Percentiles rank a stretch among this genome's conserved stretches.
Conservation (phyloP, 1,140 invertebrate species). For the Cydia amplana region DNA sequence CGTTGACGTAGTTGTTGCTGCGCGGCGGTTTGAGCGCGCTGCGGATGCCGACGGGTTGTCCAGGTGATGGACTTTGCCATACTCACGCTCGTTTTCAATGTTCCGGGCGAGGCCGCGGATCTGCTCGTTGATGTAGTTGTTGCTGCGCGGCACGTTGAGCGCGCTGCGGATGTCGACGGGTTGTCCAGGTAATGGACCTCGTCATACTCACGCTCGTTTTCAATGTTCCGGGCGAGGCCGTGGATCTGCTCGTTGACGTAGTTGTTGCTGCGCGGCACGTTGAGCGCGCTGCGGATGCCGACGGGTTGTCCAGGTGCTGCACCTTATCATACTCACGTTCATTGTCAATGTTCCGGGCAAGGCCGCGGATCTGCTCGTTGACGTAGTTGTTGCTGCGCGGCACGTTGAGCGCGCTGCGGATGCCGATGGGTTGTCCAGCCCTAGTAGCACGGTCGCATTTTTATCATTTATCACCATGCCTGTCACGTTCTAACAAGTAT, state of each 20-base stretch:
- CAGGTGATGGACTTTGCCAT: too few species aligned
- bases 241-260: slow-evolving; percentile 94
- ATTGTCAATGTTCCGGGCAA: slow-evolving; percentile 85
- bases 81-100: slow-evolving; percentile 85
- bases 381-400: slow-evolving; percentile 92
- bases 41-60: slow-evolving; percentile 94
- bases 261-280: slow-evolving; percentile 91
- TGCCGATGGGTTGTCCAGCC: too few species aligned
- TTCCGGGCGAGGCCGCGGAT: slow-evolving; percentile 88
- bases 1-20: slow-evolving; percentile 92
- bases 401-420: slow-evolving; percentile 93
- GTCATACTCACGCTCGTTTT: slow-evolving; percentile 83
- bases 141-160: slow-evolving; percentile 92
- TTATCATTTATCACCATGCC: too few species aligned
- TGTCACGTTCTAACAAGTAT: too few species aligned
- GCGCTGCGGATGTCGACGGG: slow-evolving; percentile 94
- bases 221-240: slow-evolving; percentile 85
- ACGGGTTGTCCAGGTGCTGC: too few species aligned
- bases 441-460: too few species aligned
- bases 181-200: slow-evolving; percentile 89
- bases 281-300: slow-evolving; percentile 94
- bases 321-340: slow-evolving; percentile 84
- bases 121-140: slow-evolving; percentile 92
- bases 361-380: too few species aligned
- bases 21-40: slow-evolving; percentile 94